A percentile compares a stretch with the other conserved stretches of the same genome.
These are phyloP conservation scores for Amphimedon queenslandica DNA, from an alignment of 37 sponge, comb jelly and placozoan genomes.

Conservation along the genomic window DNA sequence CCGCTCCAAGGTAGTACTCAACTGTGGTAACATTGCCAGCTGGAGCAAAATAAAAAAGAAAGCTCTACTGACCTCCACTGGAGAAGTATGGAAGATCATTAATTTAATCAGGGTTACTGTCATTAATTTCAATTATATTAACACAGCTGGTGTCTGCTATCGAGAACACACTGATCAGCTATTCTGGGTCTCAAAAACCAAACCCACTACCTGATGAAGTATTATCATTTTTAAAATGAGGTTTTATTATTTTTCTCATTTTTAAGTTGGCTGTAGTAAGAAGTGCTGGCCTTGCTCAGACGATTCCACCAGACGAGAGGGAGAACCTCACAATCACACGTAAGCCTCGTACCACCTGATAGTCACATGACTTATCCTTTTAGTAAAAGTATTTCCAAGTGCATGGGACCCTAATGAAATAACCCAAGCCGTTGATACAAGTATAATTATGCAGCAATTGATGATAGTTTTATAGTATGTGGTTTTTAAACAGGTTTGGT, in stretches of 20 bases:
- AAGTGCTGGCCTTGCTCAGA: conserved; percentile 27
- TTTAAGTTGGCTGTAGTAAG: too few species aligned
- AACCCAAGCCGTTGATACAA: conserved; percentile 20
- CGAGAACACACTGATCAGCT: not conserved
- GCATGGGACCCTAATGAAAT: conserved; percentile 31
- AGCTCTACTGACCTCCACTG: conserved; percentile 33
- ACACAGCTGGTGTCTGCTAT: not conserved
- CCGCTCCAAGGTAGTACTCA: not conserved
- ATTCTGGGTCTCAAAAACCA: not conserved
- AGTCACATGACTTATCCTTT: conserved; percentile 11
- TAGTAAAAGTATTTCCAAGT: conserved; percentile 53
- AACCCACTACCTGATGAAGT: not conserved
- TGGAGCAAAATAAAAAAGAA: conserved; percentile 48
- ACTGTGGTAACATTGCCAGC: conserved; percentile 50
- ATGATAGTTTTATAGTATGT: not conserved
- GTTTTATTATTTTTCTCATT: too few species aligned
- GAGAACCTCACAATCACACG: conserved; percentile 5
- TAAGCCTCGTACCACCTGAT: not conserved
- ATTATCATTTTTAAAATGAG: too few species aligned
- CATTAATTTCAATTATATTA: not conserved
- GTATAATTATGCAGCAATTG: conserved; percentile 33
- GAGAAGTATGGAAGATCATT: conserved; percentile 39
- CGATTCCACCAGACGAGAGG: conserved; percentile 11
- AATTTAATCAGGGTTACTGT: not conserved
- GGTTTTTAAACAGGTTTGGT: conserved; percentile 12